Percentiles rank a stretch among this genome's conserved stretches.
Evolutionary conservation across 2,888 invertebrate genomes (phyloP).

Genomic region (Nymphalis urticae): DNA sequence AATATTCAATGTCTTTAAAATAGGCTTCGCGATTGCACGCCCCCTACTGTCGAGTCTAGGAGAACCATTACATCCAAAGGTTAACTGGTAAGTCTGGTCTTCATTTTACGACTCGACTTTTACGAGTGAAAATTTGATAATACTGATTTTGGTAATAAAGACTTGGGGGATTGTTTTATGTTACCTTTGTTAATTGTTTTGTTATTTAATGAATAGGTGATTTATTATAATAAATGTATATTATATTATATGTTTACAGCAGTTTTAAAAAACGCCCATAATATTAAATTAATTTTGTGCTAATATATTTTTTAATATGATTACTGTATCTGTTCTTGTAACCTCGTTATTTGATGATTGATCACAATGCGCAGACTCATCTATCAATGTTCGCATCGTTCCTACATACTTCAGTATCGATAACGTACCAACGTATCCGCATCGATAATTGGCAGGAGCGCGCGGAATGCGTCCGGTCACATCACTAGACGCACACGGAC

Average conservation of each 20-base stretch:
- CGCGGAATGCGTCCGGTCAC: conserved; percentile 47
- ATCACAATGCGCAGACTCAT: conserved; percentile 39
- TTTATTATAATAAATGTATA: neutral
- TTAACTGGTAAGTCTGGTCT: conserved; percentile 76
- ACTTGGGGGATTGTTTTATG: conserved; percentile 49
- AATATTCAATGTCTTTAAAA: conserved; percentile 82
- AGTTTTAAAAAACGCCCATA: too few relatives aligned
- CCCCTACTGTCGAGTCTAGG: conserved; percentile 64
- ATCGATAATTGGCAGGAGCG: conserved; percentile 56
- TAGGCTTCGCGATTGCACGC: conserved; percentile 74
- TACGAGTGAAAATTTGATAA: conserved; percentile 58
- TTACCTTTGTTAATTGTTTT: conserved; percentile 42
- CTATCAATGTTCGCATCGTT: conserved; percentile 35
- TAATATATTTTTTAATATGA: too few relatives aligned
- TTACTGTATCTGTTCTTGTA: neutral
- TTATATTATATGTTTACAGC: too few relatives aligned
- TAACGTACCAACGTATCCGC: conserved; percentile 52
- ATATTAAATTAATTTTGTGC: too few relatives aligned
- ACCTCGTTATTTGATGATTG: neutral
- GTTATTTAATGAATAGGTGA: neutral
- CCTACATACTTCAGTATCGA: conserved; percentile 34
- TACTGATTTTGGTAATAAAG: conserved; percentile 54
- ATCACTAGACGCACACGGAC: conserved; percentile 75
- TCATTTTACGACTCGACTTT: conserved; percentile 70
- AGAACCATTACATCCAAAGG: conserved; percentile 73